A percentile compares a stretch with the other conserved stretches of the same genome.
Evolutionary conservation across 1,140 invertebrate genomes (phyloP).

Genomic region (Zaprionus capensis): DNA sequence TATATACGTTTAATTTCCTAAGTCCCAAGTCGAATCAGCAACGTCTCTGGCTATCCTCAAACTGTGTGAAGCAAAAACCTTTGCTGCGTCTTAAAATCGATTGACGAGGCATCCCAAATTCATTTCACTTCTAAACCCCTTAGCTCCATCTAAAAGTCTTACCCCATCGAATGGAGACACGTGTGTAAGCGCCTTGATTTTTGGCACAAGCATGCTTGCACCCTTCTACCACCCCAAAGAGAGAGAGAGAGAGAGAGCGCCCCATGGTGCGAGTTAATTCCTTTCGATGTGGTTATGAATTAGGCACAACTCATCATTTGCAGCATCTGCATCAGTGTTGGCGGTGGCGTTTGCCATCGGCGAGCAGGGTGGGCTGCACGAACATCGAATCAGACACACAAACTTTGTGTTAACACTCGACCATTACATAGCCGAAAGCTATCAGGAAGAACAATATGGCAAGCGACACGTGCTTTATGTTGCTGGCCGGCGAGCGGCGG

Average conservation of each 20-base stretch:
- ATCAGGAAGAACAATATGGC: slow-evolving; percentile 69
- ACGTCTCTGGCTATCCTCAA: background rate
- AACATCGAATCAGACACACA: slow-evolving; percentile 66
- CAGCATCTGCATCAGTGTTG: slow-evolving; percentile 60
- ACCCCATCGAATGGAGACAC: slow-evolving; percentile 76
- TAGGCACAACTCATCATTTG: slow-evolving; percentile 82
- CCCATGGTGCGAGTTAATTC: slow-evolving; percentile 76
- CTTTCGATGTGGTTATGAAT: slow-evolving; percentile 83
- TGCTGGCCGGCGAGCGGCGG: slow-evolving; percentile 18
- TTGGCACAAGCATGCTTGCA: slow-evolving; percentile 20
- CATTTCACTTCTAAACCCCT: slow-evolving; percentile 61
- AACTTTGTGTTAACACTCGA: slow-evolving; percentile 75
- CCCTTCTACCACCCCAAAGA: slow-evolving; percentile 42
- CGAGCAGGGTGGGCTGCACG: slow-evolving; percentile 35
- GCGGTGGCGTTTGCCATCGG: background rate
- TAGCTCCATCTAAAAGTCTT: slow-evolving; percentile 58
- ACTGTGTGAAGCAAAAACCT: slow-evolving; percentile 4
- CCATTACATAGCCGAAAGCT: slow-evolving; percentile 41
- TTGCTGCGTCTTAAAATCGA: slow-evolving; percentile 28
- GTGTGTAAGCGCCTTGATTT: slow-evolving; percentile 64
- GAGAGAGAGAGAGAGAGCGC: slow-evolving; percentile 27
- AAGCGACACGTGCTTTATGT: slow-evolving; percentile 61
- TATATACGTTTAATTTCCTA: background rate
- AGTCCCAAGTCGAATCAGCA: background rate
- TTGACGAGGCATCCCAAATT: slow-evolving; percentile 50